phyloP scores from a whole-genome alignment of 2,113 vertebrate species.

The Lutjanus erythropterus region DNA sequence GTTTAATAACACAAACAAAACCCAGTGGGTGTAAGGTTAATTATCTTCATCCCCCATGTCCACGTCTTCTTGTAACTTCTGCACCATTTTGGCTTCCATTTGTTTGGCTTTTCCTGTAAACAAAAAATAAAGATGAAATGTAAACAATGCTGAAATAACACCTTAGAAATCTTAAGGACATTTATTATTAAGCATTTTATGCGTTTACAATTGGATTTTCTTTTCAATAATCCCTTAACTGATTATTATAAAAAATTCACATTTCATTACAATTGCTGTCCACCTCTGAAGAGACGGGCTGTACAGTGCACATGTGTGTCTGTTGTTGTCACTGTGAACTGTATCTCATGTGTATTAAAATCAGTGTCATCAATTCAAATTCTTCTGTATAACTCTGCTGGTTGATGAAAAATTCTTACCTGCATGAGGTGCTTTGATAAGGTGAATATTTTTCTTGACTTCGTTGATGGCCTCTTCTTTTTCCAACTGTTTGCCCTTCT shows the following conservation, averaged over 20 bases:
- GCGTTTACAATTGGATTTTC: neutral
- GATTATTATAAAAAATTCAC: neutral
- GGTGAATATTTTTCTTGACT: conserved; percentile 97
- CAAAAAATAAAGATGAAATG: neutral
- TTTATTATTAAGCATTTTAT: neutral
- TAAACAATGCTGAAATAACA: conserved; percentile 10
- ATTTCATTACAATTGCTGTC: neutral
- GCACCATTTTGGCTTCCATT: conserved; percentile 97
- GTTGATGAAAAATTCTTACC: conserved; percentile 77
- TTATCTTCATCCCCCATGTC: conserved; percentile 88
- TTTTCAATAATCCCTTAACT: neutral
- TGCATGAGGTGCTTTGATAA: conserved; percentile 94
- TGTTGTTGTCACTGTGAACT: neutral
- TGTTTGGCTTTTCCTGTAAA: conserved; percentile 89
- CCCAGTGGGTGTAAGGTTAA: conserved; percentile 17
- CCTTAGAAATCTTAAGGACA: neutral
- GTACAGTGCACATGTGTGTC: neutral
- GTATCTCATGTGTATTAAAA: neutral
- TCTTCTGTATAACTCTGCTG: neutral
- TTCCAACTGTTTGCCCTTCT: conserved; percentile 94
- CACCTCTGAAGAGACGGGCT: neutral
- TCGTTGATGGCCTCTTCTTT: conserved; percentile 93
- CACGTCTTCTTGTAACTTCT: conserved; percentile 92
- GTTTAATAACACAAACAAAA: conserved; percentile 10
- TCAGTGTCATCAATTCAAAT: neutral